Percentiles rank a stretch among this genome's conserved stretches.
Evolutionary conservation across 2,113 vertebrate species (phyloP).

Genomic region (Albula goreensis): DNA sequence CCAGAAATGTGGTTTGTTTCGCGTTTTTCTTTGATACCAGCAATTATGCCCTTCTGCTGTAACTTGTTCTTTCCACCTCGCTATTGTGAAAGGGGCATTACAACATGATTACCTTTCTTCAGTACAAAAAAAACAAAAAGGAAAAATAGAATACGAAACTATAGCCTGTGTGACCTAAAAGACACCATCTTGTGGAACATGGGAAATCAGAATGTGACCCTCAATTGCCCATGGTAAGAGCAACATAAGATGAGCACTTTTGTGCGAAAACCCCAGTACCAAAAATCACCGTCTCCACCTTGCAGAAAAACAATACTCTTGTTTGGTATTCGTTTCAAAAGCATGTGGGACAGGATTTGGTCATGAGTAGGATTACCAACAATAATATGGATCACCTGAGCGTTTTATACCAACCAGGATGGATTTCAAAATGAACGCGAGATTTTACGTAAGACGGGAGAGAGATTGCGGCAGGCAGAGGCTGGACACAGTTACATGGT

Average conservation of each 20-base stretch:
- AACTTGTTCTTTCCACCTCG: not conserved
- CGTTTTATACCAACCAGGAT: not conserved
- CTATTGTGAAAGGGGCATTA: not conserved
- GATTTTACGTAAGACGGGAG: not conserved
- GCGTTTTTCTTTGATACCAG: too few species aligned
- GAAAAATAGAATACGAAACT: too few species aligned
- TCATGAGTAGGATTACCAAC: not conserved
- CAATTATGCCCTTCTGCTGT: not conserved
- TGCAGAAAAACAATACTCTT: not conserved
- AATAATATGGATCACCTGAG: conserved; percentile 5
- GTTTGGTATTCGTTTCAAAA: not conserved
- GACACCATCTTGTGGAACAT: too few species aligned
- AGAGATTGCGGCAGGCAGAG: too few species aligned
- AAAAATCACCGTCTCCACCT: not conserved
- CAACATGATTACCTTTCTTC: not conserved
- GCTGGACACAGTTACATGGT: not conserved
- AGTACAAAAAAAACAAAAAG: too few species aligned
- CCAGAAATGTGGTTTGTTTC: too few species aligned
- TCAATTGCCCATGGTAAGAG: not conserved
- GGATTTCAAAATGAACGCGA: not conserved
- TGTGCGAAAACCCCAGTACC: not conserved
- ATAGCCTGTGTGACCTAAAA: too few species aligned
- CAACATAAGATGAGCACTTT: not conserved
- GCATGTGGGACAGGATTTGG: not conserved
- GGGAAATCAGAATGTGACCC: not conserved